These are phyloP conservation scores for Leucozona laternaria DNA, from an alignment of 2,888 invertebrate genomes.

Conservation along the genomic window DNA sequence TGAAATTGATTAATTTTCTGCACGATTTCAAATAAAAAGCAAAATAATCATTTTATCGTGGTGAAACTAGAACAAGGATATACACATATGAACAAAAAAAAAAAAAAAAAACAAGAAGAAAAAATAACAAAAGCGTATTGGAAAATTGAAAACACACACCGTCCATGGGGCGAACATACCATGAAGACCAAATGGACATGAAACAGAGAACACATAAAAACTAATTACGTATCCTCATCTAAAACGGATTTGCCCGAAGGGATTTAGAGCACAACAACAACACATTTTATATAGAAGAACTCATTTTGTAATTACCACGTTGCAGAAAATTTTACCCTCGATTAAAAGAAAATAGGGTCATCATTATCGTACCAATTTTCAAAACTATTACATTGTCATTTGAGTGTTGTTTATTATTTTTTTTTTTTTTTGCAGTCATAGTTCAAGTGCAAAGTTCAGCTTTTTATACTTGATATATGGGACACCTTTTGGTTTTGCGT, in stretches of 20 bases:
- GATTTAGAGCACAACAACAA: constrained; percentile 36
- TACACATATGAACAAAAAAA: neutral
- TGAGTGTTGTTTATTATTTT: neutral
- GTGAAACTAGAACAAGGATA: constrained; percentile 58
- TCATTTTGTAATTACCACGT: constrained; percentile 47
- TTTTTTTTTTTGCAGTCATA: constrained; percentile 9
- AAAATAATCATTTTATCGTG: neutral
- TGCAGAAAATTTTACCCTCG: constrained; percentile 52
- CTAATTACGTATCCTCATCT: constrained; percentile 71
- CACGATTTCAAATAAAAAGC: constrained; percentile 27
- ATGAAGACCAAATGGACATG: constrained; percentile 14
- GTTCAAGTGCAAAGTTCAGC: neutral
- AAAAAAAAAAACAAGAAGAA: constrained; percentile 23
- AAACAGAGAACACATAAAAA: constrained; percentile 48
- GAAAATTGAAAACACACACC: constrained; percentile 58
- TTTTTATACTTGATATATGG: neutral
- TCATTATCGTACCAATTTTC: constrained; percentile 49
- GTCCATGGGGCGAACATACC: constrained; percentile 12
- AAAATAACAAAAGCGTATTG: constrained; percentile 47
- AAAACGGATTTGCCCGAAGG: constrained; percentile 61
- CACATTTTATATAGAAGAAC: constrained; percentile 5
- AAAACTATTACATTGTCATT: constrained; percentile 35
- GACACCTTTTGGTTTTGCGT: too few relatives aligned
- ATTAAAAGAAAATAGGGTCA: constrained; percentile 52
- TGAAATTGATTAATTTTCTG: constrained; percentile 66